Conservation (phyloP, 2,888 invertebrate genomes). For the Lasioglossum morio region DNA sequence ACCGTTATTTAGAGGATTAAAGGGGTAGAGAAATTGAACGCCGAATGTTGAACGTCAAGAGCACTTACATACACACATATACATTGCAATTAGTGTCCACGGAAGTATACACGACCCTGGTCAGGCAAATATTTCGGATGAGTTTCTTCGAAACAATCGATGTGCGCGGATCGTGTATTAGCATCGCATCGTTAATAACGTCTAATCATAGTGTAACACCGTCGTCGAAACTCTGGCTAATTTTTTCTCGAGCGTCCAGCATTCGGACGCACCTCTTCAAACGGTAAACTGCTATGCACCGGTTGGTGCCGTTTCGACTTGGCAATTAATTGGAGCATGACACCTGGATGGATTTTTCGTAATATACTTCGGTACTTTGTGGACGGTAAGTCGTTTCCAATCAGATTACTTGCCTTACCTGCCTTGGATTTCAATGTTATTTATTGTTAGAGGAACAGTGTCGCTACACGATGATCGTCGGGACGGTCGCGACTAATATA, state of each 20-base stretch:
- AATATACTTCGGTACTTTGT: conserved; percentile 50
- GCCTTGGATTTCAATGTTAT: background rate
- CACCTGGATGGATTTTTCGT: conserved; percentile 27
- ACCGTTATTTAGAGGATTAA: background rate
- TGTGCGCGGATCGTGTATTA: conserved; percentile 47
- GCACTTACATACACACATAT: background rate
- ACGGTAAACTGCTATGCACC: background rate
- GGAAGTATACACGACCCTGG: background rate
- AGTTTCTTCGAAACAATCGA: conserved; percentile 21
- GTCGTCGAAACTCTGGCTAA: conserved; percentile 23
- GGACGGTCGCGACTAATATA: too few relatives aligned
- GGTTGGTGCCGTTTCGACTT: conserved; percentile 10
- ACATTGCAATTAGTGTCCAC: background rate
- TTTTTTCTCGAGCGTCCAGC: conserved; percentile 25
- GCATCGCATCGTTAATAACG: conserved; percentile 50
- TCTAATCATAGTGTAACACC: conserved; percentile 38
- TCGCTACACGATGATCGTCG: too few relatives aligned
- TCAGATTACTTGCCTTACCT: background rate
- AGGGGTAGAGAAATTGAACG: background rate
- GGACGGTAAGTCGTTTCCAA: conserved; percentile 51
- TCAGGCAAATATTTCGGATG: conserved; percentile 18
- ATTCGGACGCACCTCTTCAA: conserved; percentile 26
- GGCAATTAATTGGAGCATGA: conserved; percentile 32
- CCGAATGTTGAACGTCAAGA: background rate
- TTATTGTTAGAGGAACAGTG: background rate